phyloP scores from a whole-genome alignment of 2,797 vertebrate species.

The Arnoldichthys spilopterus region DNA sequence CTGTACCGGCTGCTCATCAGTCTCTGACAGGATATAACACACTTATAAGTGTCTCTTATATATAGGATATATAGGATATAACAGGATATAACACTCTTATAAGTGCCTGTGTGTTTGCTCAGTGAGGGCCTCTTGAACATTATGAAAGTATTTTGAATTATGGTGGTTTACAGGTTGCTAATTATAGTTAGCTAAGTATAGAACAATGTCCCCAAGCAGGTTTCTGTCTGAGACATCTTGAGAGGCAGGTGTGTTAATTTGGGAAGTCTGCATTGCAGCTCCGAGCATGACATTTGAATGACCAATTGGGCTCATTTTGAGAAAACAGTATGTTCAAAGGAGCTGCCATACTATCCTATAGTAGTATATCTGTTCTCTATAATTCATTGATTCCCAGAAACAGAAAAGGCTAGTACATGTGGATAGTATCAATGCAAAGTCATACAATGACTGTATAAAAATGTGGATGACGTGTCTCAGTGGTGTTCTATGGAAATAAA shows the following conservation, averaged over 20 bases:
- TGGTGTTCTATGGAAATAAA: too few species aligned
- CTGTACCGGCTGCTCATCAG: slow-evolving; percentile 18
- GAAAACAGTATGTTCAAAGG: neutral
- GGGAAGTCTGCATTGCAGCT: neutral
- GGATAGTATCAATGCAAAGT: too few species aligned
- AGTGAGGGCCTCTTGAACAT: neutral
- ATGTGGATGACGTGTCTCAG: too few species aligned
- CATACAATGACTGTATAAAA: too few species aligned
- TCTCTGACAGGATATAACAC: neutral
- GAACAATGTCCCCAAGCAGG: slow-evolving; percentile 4
- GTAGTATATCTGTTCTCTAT: too few species aligned
- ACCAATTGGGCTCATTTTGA: neutral
- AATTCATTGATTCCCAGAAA: too few species aligned
- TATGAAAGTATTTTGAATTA: neutral
- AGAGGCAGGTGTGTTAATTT: slow-evolving; percentile 9
- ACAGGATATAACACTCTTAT: neutral
- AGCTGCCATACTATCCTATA: too few species aligned
- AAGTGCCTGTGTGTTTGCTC: slow-evolving; percentile 3
- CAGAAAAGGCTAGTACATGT: too few species aligned
- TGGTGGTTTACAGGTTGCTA: slow-evolving; percentile 1
- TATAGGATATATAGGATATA: too few species aligned
- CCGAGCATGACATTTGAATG: neutral
- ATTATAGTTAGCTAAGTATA: neutral
- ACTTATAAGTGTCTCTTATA: too few species aligned
- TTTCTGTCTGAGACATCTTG: neutral